Evolutionary conservation across 2,113 vertebrate genomes (phyloP), one percentile per base, ranked within the genome.

Genomic region (Pseudorhombus dupliciocellatus): DNA sequence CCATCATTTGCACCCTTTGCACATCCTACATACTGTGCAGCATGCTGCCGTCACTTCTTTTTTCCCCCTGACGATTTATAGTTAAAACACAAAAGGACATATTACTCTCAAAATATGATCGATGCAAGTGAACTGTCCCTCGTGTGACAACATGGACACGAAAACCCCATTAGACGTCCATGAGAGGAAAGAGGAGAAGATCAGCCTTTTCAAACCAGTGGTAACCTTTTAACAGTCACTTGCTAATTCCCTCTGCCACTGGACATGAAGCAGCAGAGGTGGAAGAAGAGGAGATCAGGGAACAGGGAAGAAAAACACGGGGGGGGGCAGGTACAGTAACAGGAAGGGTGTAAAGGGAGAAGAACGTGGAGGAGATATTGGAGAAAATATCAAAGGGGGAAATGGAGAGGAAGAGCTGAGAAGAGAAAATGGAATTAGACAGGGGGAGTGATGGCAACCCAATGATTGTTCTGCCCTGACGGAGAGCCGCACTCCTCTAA

Each of bases 61-160:
- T 53, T 31, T n/a, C 15, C 25, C 15, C 25, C 15, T 31, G 15
- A 25, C 21, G 54, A 46, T 40, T 4, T 61, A 21, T 4, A 55
- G 12, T 22, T 64, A 20, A 65, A 72, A 67, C 58, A 40, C n/a
- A n/a, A n/a, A n/a, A 46, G 31, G 55, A 25, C 22, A 66, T 20
- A 37, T 48, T 31, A 34, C 28, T 22, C 50, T 75, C 28, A n/a
- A 52, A 14, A 57, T 58, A 44, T 12, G 21, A 73, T 71, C 52
- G 9, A 75, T 70, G 51, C 6, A 12, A 72, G 61, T 15, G 59
- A 73, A 58, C 15, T 26, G 18, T 58, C 66, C 57, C 71, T n/a
- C 21, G 63, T 66, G 78, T 76, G 48, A 77, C 77, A 86, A 77
- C 69, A 71, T 56, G 30, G 58, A 81, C 86, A 84, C 75, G 59